Evolutionary conservation across 1,140 invertebrate genomes (phyloP).

Genomic region (Lasaia peninsularis): DNA sequence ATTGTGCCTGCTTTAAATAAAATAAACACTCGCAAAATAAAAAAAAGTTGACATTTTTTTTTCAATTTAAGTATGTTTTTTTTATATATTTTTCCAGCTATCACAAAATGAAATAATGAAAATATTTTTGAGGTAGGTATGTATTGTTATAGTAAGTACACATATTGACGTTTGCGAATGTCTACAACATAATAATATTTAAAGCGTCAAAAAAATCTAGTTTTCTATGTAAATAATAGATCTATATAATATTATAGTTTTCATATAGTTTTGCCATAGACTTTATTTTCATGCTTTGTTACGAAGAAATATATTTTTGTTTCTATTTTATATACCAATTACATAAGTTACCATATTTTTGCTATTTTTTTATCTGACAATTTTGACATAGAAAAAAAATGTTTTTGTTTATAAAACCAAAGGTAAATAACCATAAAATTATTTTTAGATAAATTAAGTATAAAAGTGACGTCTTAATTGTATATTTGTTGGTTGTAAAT

Average conservation of each 20-base stretch:
- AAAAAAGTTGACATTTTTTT: too few relatives aligned
- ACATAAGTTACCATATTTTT: conserved; percentile 5
- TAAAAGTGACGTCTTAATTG: too few relatives aligned
- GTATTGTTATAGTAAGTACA: background rate
- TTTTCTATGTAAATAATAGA: conserved; percentile 6
- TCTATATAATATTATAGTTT: conserved; percentile 2
- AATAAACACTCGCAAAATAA: too few relatives aligned
- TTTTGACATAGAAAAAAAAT: conserved; percentile 10
- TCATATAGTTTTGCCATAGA: conserved; percentile 1
- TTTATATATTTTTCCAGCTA: too few relatives aligned
- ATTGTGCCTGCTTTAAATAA: too few relatives aligned
- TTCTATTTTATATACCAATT: conserved; percentile 6
- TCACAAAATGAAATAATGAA: too few relatives aligned
- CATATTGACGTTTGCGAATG: background rate
- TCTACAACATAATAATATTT: background rate
- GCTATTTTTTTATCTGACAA: conserved; percentile 3
- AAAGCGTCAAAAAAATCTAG: background rate
- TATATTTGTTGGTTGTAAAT: too few relatives aligned
- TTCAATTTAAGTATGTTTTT: too few relatives aligned
- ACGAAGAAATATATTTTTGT: background rate
- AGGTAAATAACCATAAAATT: background rate
- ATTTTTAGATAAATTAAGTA: too few relatives aligned
- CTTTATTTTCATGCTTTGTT: conserved; percentile 6
- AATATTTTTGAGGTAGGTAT: too few relatives aligned
- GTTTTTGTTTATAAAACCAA: background rate